Conservation (phyloP, 2,888 invertebrate genomes). For the Vesta saturnalis region DNA sequence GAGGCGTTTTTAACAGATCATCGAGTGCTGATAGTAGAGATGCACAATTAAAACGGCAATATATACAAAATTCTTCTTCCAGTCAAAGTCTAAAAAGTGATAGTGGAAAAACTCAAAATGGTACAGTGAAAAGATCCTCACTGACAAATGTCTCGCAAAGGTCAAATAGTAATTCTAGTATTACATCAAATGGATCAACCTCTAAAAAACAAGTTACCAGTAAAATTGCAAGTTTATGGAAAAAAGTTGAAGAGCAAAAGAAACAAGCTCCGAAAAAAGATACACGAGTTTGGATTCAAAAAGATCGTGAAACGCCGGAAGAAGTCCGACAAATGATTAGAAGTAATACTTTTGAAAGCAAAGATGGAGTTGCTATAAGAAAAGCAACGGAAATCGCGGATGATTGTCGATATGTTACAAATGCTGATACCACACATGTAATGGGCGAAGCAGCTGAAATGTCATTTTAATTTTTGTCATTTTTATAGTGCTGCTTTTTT, state of each 20-base stretch:
- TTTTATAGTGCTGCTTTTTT: neutral
- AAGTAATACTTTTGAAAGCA: conserved; percentile 74
- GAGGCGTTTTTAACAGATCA: conserved; percentile 54
- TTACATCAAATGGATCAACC: conserved; percentile 63
- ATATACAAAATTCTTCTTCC: conserved; percentile 66
- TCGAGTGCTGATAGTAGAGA: conserved; percentile 60
- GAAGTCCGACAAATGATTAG: conserved; percentile 64
- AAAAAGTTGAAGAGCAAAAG: conserved; percentile 77
- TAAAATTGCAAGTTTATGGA: conserved; percentile 84
- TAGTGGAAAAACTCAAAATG: conserved; percentile 39
- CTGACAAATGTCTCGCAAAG: conserved; percentile 53
- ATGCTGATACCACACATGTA: neutral
- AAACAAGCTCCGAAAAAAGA: conserved; percentile 66
- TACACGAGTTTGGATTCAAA: conserved; percentile 56
- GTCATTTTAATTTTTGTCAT: neutral
- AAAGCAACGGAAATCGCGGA: too few relatives aligned
- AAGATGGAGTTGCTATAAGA: conserved; percentile 43
- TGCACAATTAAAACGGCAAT: conserved; percentile 40
- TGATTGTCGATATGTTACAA: neutral
- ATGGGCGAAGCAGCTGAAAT: neutral
- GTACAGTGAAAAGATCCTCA: conserved; percentile 32
- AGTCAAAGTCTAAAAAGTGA: conserved; percentile 68
- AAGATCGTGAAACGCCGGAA: conserved; percentile 16
- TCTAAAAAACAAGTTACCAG: conserved; percentile 74
- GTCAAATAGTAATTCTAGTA: conserved; percentile 71